Evolutionary conservation across 2,113 vertebrate species (phyloP), one percentile per base, ranked within the genome.

Genomic region (Pleuronectes platessa): DNA sequence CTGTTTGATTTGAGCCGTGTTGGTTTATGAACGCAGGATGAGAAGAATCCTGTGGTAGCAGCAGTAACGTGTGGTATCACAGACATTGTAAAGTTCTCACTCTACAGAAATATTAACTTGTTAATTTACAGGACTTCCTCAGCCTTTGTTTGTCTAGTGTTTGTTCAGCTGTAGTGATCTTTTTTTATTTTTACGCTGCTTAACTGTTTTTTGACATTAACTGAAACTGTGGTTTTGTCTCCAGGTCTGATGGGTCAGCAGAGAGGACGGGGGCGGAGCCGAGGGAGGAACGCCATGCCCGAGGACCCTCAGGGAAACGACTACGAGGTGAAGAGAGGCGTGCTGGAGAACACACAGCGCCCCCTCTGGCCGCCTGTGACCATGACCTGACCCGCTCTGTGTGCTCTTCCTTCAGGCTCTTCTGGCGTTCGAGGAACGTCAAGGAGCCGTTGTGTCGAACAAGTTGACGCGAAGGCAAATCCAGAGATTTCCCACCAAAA

Each of bases 381-480:
- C 15, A 4, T 13, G 1, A 47, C 15, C 47, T 51, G 15, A 51
- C 21, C 13, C 3, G 12, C 14, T 24, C 1, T 24, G 11, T 26
- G 5, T 68, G 42, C 60, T 66, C 24, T 1, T 42, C 14, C 51
- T 66, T 23, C 69, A 95, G 95, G 93, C 93, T 56, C 92, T 95
- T 0, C 85, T 95, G 67, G 93, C 75, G 10, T 94, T 94, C 10
- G 95, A 95, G 78, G 93, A 94, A 66, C 85, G 56, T 0, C 95
- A 95, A 49, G 95, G 95, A 0, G 23, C 93, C 12, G 94, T 92
- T 0, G 65, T 93, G 49, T 71, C 82, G 51, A 91, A 81, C 47
- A 94, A 91, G 71, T 40, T 95, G 72, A 94, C 70, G 20, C 86
- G 72, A 21, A 72, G 81, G 9, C 85, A 94, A 11, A 93, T 95